A percentile compares a stretch with the other conserved stretches of the same genome.
Evolutionary conservation across 2,113 vertebrate species (phyloP).

Genomic region (Camelus dromedarius): DNA sequence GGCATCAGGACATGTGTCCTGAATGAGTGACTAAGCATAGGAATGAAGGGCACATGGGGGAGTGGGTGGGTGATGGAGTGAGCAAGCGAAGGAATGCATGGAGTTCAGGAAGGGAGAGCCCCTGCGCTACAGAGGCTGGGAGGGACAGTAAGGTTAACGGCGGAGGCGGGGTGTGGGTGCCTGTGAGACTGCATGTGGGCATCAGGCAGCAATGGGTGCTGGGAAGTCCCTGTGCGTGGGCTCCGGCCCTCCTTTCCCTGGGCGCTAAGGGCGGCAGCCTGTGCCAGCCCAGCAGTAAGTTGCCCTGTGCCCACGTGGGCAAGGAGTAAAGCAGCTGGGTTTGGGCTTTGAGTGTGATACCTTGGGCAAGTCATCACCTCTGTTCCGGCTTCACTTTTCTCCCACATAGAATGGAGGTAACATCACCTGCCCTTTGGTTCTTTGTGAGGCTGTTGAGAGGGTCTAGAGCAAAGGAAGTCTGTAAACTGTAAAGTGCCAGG

Average conservation of each 20-base stretch:
- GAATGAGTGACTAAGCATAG: neutral
- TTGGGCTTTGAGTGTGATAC: neutral
- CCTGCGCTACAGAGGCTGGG: neutral
- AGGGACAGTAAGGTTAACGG: neutral
- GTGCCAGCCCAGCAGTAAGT: neutral
- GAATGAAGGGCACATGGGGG: neutral
- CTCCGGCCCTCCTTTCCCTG: neutral
- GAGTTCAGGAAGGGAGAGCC: neutral
- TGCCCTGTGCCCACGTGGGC: neutral
- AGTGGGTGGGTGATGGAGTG: neutral
- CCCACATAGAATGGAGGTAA: accelerated
- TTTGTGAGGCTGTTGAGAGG: neutral
- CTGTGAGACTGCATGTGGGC: neutral
- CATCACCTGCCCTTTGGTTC: neutral
- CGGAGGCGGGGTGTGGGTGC: neutral
- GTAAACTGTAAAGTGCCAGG: neutral
- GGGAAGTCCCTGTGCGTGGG: accelerated
- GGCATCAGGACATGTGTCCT: neutral
- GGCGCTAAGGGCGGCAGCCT: no score
- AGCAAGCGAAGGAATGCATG: neutral
- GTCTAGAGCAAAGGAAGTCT: neutral
- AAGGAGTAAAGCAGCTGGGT: neutral
- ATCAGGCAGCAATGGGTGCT: neutral
- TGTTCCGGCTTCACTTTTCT: neutral
- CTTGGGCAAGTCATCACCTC: neutral